Evolutionary conservation across 2,797 vertebrate species (phyloP).

Genomic region (Labroides dimidiatus): DNA sequence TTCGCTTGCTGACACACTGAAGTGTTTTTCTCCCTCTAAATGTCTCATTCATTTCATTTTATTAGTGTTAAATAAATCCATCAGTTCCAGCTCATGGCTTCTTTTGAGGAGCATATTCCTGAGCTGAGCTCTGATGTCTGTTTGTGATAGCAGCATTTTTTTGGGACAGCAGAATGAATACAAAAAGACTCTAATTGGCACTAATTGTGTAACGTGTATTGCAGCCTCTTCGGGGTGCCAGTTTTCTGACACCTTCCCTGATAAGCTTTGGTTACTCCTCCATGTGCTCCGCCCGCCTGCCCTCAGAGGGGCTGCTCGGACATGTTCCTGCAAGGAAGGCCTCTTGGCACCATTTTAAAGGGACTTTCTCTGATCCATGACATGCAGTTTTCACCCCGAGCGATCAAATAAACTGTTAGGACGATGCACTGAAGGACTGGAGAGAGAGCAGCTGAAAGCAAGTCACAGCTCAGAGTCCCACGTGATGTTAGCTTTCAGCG

Average conservation of each 20-base stretch:
- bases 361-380: neutral
- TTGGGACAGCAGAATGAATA: neutral
- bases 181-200: constrained; percentile 23
- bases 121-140: neutral
- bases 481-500: constrained; percentile 10
- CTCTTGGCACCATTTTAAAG: constrained; percentile 59
- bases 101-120: neutral
- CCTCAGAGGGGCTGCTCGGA: constrained; percentile 60
- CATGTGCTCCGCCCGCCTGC: constrained; percentile 39
- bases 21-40: no score
- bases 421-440: neutral
- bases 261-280: constrained; percentile 53
- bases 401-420: constrained; percentile 21
- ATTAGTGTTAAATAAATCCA: neutral
- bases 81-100: neutral
- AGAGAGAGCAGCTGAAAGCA: neutral
- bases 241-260: constrained; percentile 57
- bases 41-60: neutral
- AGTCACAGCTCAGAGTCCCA: neutral
- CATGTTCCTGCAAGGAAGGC: constrained; percentile 61
- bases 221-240: constrained; percentile 23
- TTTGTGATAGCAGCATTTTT: neutral
- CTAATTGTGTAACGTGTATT: constrained; percentile 12
- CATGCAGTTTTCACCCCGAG: neutral
- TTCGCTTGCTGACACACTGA: no score